Percentiles rank a stretch among this genome's conserved stretches.
These are phyloP conservation scores for Drosophila baimaii DNA, from an alignment of 1,140 invertebrate species.

Conservation along the genomic window DNA sequence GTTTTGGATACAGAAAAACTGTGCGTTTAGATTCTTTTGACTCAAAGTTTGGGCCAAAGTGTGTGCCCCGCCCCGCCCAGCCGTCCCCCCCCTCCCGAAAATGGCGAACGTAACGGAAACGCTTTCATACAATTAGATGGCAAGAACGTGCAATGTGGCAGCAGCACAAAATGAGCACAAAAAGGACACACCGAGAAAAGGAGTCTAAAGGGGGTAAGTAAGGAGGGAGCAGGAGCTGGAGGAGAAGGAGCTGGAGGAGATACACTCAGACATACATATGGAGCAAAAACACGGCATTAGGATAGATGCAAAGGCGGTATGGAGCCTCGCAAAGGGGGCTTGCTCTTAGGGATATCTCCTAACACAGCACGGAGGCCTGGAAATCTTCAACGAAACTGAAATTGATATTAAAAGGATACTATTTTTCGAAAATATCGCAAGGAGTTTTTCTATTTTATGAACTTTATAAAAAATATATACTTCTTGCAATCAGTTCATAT, in stretches of 20 bases:
- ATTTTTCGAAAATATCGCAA: too few species aligned
- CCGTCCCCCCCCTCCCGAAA: conserved; percentile 46
- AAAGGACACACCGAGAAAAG: conserved; percentile 7
- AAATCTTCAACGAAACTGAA: neutral
- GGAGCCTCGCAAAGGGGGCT: neutral
- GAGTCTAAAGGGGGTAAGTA: neutral
- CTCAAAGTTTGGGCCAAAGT: conserved; percentile 58
- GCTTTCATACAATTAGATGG: conserved; percentile 81
- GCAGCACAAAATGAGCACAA: conserved; percentile 29
- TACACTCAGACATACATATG: neutral
- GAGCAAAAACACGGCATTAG: too few species aligned
- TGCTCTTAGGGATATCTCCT: neutral
- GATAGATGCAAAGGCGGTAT: too few species aligned
- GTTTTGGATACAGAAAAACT: conserved; percentile 83
- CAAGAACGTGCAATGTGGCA: conserved; percentile 66
- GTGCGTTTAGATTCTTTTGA: conserved; percentile 81
- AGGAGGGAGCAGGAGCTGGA: neutral
- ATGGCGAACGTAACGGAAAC: conserved; percentile 81
- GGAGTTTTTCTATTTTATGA: too few species aligned
- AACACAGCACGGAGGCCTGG: too few species aligned
- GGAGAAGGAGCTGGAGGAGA: neutral
- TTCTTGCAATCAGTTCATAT: too few species aligned
- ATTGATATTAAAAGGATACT: neutral
- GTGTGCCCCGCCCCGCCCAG: conserved; percentile 1
- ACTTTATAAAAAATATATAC: too few species aligned